phyloP scores from a whole-genome alignment of 2,888 invertebrate species.

The Chymomyza caudatula region DNA sequence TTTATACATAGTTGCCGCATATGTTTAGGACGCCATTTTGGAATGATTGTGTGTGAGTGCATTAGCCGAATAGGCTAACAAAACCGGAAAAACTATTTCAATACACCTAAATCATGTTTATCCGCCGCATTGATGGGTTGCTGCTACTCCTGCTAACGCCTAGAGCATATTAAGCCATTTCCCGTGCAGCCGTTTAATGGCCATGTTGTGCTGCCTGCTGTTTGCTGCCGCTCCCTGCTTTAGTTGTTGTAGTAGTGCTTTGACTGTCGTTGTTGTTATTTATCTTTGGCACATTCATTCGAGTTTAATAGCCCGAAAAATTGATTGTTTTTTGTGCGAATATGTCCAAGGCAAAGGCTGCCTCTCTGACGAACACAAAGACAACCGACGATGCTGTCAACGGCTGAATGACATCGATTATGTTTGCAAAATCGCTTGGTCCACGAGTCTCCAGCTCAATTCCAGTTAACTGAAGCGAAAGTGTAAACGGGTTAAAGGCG shows the following conservation, averaged over 20 bases:
- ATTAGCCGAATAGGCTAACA: neutral
- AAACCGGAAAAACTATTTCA: conserved; percentile 35
- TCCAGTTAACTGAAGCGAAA: conserved; percentile 65
- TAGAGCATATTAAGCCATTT: conserved; percentile 63
- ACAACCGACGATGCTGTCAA: conserved; percentile 43
- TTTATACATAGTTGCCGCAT: conserved; percentile 20
- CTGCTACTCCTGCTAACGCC: neutral
- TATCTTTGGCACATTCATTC: conserved; percentile 73
- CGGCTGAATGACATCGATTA: conserved; percentile 62
- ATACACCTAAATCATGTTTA: conserved; percentile 73
- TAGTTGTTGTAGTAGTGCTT: conserved; percentile 44
- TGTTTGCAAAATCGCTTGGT: conserved; percentile 52
- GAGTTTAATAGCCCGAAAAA: conserved; percentile 76
- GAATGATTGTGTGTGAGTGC: conserved; percentile 6
- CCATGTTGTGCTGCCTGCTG: conserved; percentile 1
- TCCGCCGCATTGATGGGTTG: conserved; percentile 58
- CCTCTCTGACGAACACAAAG: conserved; percentile 12
- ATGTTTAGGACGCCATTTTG: conserved; percentile 38
- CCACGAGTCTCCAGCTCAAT: conserved; percentile 32
- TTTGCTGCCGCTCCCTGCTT: neutral
- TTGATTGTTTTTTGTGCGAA: conserved; percentile 74
- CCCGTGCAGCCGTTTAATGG: conserved; percentile 53
- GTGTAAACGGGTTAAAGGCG: conserved; percentile 64
- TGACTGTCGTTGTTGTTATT: conserved; percentile 64
- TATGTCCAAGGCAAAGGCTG: conserved; percentile 41